Evolutionary conservation across 2,113 vertebrate genomes (phyloP).

Genomic region (Hydrochoerus hydrochaeris): DNA sequence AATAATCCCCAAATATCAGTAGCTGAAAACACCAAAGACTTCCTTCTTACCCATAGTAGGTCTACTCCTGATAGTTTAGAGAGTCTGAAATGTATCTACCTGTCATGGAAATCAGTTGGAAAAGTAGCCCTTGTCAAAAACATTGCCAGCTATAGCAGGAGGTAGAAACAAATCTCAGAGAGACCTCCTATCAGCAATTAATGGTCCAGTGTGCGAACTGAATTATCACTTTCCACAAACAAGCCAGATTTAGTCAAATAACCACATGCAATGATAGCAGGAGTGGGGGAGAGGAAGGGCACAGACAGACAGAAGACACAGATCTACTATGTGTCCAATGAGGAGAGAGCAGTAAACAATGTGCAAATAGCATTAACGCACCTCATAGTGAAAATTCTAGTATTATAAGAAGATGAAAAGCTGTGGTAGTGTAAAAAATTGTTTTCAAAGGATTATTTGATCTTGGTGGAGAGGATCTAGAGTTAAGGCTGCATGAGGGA

Average conservation of each 20-base stretch:
- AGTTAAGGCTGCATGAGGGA: background rate
- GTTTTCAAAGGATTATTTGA: background rate
- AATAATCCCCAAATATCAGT: background rate
- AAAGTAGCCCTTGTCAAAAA: background rate
- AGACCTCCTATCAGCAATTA: background rate
- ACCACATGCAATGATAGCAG: background rate
- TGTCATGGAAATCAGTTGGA: background rate
- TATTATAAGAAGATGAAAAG: background rate
- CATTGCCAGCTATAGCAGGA: background rate
- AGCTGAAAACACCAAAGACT: background rate
- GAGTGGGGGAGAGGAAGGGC: background rate
- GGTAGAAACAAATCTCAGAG: background rate
- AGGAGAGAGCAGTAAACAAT: background rate
- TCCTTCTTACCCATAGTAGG: background rate
- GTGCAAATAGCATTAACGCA: background rate
- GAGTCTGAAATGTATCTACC: background rate
- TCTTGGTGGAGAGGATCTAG: background rate
- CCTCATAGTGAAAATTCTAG: background rate
- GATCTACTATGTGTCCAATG: background rate
- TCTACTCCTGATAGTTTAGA: background rate
- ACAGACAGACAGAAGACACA: background rate
- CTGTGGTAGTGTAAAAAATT: background rate
- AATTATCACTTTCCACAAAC: background rate
- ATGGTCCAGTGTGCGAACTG: background rate
- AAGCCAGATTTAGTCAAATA: background rate